A percentile compares a stretch with the other conserved stretches of the same genome.
These are phyloP conservation scores for Neogobius melanostomus DNA, from an alignment of 2,113 vertebrate species.

Conservation along the genomic window DNA sequence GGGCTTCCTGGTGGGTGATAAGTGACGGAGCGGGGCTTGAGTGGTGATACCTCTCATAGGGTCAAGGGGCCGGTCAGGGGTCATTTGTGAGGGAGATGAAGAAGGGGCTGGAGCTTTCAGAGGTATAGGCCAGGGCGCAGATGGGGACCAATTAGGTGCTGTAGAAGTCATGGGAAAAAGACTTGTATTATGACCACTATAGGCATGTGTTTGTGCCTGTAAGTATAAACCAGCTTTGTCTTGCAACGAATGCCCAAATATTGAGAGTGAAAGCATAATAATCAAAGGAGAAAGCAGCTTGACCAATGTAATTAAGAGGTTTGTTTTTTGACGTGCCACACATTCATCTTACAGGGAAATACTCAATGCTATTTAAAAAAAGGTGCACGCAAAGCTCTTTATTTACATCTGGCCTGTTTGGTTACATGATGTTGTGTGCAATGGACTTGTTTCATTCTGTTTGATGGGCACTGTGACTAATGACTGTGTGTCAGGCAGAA, in stretches of 20 bases:
- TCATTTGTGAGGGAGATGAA: constrained; percentile 64
- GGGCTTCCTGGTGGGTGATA: constrained; percentile 68
- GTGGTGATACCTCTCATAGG: constrained; percentile 26
- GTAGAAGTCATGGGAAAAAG: constrained; percentile 46
- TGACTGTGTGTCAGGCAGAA: constrained; percentile 39
- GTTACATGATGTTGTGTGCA: constrained; percentile 24
- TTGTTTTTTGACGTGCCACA: constrained; percentile 55
- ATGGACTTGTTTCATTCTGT: constrained; percentile 20
- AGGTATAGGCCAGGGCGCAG: constrained; percentile 54
- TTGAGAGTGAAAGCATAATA: constrained; percentile 51
- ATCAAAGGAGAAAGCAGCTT: constrained; percentile 44
- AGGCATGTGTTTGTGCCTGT: constrained; percentile 14
- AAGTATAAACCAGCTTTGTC: constrained; percentile 19
- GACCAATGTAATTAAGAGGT: constrained; percentile 50
- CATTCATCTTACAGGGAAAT: constrained; percentile 61
- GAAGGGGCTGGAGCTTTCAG: constrained; percentile 47
- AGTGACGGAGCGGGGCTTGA: constrained; percentile 54
- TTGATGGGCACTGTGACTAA: constrained; percentile 61
- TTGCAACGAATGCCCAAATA: constrained; percentile 44
- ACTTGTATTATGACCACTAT: constrained; percentile 3
- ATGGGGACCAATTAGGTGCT: constrained; percentile 51
- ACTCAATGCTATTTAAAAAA: constrained; percentile 26
- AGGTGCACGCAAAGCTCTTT: constrained; percentile 40
- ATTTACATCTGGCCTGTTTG: constrained; percentile 42
- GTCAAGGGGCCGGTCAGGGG: constrained; percentile 64